phyloP scores from a whole-genome alignment of 2,797 vertebrate species.

The Melanogrammus aeglefinus region DNA sequence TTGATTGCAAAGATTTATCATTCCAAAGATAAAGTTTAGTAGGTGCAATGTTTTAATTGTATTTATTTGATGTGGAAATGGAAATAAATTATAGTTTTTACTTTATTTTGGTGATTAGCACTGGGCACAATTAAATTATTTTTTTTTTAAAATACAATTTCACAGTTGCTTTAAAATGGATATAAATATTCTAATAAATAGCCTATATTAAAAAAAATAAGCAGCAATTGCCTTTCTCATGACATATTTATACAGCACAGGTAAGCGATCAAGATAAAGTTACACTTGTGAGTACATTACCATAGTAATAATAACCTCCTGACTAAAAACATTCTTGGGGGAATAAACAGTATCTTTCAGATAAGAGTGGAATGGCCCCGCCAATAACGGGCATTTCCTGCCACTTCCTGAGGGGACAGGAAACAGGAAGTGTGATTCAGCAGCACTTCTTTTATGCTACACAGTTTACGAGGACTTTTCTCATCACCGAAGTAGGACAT shows the following conservation, averaged over 20 bases:
- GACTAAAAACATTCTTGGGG: conserved; percentile 34
- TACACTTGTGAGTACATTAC: not conserved
- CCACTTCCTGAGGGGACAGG: conserved; percentile 70
- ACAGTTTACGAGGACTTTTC: conserved; percentile 5
- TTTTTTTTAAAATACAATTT: too few relatives aligned
- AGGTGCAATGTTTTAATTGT: not conserved
- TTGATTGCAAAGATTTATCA: not conserved
- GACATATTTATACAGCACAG: not conserved
- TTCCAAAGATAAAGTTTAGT: conserved; percentile 4
- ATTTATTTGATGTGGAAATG: not conserved
- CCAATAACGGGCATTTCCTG: conserved; percentile 56
- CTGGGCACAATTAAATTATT: too few relatives aligned
- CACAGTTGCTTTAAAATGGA: too few relatives aligned
- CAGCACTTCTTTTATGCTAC: conserved; percentile 66
- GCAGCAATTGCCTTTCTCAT: not conserved
- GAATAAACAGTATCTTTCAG: conserved; percentile 49
- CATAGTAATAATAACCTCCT: conserved; percentile 25
- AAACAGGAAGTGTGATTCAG: conserved; percentile 75
- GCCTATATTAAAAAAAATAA: too few relatives aligned
- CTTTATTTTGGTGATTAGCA: conserved; percentile 1
- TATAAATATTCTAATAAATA: too few relatives aligned
- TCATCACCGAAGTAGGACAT: not conserved
- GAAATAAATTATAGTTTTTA: not conserved
- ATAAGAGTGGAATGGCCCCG: conserved; percentile 59
- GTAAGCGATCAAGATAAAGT: not conserved